Evolutionary conservation across 2,113 vertebrate genomes (phyloP).

Genomic region (Ceuthmochares aereus): DNA sequence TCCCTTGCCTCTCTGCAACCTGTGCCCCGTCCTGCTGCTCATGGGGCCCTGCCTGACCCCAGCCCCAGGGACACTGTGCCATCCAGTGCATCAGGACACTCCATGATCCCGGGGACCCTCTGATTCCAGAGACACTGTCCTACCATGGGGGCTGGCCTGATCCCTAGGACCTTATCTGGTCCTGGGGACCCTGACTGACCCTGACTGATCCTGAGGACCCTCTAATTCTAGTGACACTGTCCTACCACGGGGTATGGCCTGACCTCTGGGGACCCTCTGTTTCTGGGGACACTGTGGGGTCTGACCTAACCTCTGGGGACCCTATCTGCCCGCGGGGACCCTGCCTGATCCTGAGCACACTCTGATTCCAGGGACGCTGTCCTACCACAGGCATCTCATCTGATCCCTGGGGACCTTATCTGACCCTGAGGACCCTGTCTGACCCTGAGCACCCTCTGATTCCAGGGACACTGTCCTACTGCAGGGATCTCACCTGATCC

Average conservation of each 20-base stretch:
- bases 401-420: too few relatives aligned
- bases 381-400: neutral
- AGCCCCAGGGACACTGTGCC: neutral
- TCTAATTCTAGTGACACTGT: too few relatives aligned
- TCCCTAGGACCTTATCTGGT: neutral
- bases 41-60: neutral
- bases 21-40: neutral
- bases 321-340: too few relatives aligned
- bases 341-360: neutral
- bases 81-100: neutral
- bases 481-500: too few relatives aligned
- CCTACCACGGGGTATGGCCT: neutral
- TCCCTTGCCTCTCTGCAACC: accelerated
- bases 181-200: too few relatives aligned
- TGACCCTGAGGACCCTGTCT: neutral
- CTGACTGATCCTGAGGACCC: neutral
- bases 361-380: neutral
- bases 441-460: neutral
- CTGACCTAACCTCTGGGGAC: neutral
- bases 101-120: neutral
- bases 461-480: neutral
- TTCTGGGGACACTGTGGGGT: neutral
- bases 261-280: too few relatives aligned
- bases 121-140: neutral
- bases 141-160: neutral